These are phyloP conservation scores for Onychostruthus taczanowskii DNA, from an alignment of 2,113 vertebrate species.

Conservation along the genomic window DNA sequence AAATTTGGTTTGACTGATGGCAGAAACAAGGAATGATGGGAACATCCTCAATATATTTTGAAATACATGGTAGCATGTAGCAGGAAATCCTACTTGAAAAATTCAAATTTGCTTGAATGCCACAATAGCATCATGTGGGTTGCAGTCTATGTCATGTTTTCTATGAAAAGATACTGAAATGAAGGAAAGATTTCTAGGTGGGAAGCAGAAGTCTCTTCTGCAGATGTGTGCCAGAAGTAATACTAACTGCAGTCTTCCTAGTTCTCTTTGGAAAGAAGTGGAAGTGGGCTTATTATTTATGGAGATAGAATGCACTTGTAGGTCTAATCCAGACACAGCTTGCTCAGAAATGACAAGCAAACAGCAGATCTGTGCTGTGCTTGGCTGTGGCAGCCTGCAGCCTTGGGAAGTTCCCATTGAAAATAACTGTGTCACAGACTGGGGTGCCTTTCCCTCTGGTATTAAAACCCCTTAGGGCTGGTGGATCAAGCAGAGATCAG, in stretches of 20 bases:
- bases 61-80: not conserved
- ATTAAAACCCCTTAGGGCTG: not conserved
- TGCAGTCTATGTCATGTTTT: not conserved
- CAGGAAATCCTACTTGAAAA: not conserved
- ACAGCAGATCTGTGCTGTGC: accelerated
- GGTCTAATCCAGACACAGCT: not conserved
- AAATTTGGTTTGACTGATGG: not conserved
- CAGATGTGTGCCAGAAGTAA: not conserved
- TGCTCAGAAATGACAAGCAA: not conserved
- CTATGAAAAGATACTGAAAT: not conserved
- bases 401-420: not conserved
- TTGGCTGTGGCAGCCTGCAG: not conserved
- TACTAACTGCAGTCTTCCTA: not conserved
- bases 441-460: not conserved
- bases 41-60: not conserved
- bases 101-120: not conserved
- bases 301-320: not conserved
- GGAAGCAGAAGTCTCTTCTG: not conserved
- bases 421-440: not conserved
- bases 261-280: not conserved
- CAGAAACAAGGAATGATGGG: not conserved
- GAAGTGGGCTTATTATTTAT: not conserved
- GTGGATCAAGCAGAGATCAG: not conserved
- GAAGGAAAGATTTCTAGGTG: not conserved
- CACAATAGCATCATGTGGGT: not conserved